Evolutionary conservation across 2,113 vertebrate genomes (phyloP).

Genomic region (Colossoma macropomum): DNA sequence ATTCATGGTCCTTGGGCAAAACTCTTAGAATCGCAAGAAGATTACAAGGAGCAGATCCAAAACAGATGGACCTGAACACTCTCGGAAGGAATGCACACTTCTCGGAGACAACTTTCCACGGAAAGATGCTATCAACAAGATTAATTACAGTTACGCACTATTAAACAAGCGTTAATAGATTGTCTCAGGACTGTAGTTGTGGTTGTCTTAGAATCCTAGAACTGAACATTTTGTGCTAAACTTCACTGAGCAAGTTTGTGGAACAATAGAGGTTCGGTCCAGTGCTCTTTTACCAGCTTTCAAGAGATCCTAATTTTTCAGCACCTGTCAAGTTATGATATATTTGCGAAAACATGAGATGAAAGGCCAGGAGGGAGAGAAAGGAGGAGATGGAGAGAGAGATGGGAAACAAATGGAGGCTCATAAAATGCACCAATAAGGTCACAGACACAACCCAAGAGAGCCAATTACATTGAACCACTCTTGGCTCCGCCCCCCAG

Average conservation of each 20-base stretch:
- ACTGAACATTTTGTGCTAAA: not conserved
- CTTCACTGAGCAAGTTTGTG: not conserved
- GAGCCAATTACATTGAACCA: slow-evolving; percentile 15
- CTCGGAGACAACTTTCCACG: not conserved
- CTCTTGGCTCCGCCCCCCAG: slow-evolving; percentile 31
- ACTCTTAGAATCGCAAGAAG: too few relatives aligned
- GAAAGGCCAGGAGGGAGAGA: not conserved
- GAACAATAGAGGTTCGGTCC: slow-evolving; percentile 35
- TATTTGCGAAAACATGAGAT: slow-evolving; percentile 32
- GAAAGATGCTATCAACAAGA: not conserved
- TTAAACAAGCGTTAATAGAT: too few relatives aligned
- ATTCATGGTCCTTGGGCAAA: too few relatives aligned
- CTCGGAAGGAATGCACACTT: not conserved
- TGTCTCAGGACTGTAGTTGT: too few relatives aligned
- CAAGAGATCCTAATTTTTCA: slow-evolving; percentile 25
- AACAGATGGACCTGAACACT: not conserved
- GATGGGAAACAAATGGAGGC: slow-evolving; percentile 46
- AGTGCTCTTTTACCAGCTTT: slow-evolving; percentile 32
- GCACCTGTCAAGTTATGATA: slow-evolving; percentile 31
- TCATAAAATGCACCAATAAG: slow-evolving; percentile 40
- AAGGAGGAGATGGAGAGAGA: not conserved
- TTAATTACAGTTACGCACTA: not conserved
- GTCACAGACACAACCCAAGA: slow-evolving; percentile 14
- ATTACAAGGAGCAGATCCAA: not conserved
- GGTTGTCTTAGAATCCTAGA: not conserved